Base-by-base conservation (phyloP, 1,140 invertebrate genomes). In the Nautilus pompilius region DNA sequence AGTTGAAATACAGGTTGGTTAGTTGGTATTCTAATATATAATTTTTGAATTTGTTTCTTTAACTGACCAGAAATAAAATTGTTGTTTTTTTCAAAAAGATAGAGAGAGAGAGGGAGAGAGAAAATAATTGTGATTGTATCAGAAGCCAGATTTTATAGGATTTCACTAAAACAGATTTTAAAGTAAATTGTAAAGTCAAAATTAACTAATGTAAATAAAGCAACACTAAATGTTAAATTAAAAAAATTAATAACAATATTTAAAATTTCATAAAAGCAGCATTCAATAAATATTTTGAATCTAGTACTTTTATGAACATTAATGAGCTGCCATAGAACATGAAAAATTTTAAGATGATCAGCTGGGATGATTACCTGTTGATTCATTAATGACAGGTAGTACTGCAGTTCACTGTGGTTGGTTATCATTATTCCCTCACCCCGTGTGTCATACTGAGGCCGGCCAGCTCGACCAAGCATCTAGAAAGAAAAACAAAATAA, bases 341-440 rank as follows among this genome's bases (percentile, higher is more conserved):
- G n/a, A n/a, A n/a, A n/a, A n/a, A n/a, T n/a, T n/a, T n/a, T n/a
- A n/a, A n/a, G n/a, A n/a, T n/a, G n/a, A n/a, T n/a, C n/a, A n/a
- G n/a, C n/a, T n/a, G n/a, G n/a, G 29, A 93, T 92, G 0, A 91
- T 92, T 53, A 96, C 83, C 80, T 99, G 97, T 80, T 99, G 96
- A 85, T 99, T 99, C 63, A 99, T 86, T 24, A 99, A 85, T 0
- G 96, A 99, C 13, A 99, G 85, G 83, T 99, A 99, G 81, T 97
- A 99, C 76, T 99, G 96, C 4, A 99, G 86, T 83, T 99, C 97
- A 70, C 93, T 95, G 82, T 99, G 96, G 82, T 99, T 99, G 0
- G 98, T 99, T 33, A 99, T 97, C 17, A 99, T 87, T 70, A 99
- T 99, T 77, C 97, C 98, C 84, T 98, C 95, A 66, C 98, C 98